phyloP scores from a whole-genome alignment of 2,888 invertebrate genomes.

The Pristionchus exspectatus region DNA sequence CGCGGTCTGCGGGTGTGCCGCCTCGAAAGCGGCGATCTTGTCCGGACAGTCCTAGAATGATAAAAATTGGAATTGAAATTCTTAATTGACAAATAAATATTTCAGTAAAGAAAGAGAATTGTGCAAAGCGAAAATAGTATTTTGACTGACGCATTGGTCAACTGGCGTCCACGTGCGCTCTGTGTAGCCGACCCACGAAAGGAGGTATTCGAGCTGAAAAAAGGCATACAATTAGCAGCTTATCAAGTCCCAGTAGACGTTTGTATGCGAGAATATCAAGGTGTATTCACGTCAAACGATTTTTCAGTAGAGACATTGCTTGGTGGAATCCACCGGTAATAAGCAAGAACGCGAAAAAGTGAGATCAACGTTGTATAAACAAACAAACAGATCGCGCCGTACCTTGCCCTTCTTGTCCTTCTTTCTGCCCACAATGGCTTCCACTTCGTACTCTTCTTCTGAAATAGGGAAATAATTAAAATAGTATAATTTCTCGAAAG shows the following conservation, averaged over 20 bases:
- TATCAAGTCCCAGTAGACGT: no score
- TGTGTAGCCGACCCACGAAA: conserved; percentile 40
- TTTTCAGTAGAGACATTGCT: no score
- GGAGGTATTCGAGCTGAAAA: conserved; percentile 14
- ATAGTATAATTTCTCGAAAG: not conserved
- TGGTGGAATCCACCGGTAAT: no score
- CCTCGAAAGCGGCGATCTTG: no score
- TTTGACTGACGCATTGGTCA: not conserved
- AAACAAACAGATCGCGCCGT: not conserved
- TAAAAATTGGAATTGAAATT: not conserved
- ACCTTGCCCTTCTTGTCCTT: not conserved
- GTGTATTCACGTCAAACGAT: no score
- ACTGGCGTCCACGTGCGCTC: conserved; percentile 1
- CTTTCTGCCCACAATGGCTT: not conserved
- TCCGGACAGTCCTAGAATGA: no score
- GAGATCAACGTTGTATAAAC: not conserved
- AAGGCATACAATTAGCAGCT: no score
- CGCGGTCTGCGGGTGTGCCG: no score
- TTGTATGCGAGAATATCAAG: no score
- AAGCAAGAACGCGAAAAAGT: no score
- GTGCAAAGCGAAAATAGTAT: not conserved
- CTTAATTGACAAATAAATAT: not conserved
- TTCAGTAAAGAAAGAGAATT: no score
- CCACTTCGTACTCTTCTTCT: conserved; percentile 42
- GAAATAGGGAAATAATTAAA: not conserved